These are phyloP conservation scores for Zaprionus ornatus DNA, from an alignment of 1,140 invertebrate species.

Conservation along the genomic window DNA sequence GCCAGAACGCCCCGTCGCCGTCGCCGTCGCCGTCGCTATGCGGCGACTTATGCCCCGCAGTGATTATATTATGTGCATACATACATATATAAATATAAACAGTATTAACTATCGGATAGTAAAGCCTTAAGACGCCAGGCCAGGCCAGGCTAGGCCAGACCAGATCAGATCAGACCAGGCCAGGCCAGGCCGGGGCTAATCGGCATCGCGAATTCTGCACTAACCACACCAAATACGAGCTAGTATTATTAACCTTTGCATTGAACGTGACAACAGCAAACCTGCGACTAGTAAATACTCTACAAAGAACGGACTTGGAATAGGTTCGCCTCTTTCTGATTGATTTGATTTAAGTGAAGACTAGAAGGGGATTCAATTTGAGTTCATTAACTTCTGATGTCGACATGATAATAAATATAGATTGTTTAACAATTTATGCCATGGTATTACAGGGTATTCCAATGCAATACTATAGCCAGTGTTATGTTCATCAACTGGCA, in stretches of 20 bases:
- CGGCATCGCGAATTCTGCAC: background rate
- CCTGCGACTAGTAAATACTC: background rate
- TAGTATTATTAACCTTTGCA: slow-evolving; percentile 7
- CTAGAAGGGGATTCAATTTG: too few species aligned
- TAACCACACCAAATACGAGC: background rate
- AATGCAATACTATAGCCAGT: background rate
- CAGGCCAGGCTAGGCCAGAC: background rate
- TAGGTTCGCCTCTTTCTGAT: too few species aligned
- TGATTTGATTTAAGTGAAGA: too few species aligned
- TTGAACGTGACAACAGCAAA: background rate
- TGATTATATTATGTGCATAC: slow-evolving; percentile 3
- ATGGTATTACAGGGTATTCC: background rate
- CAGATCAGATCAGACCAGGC: background rate
- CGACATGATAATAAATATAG: too few species aligned
- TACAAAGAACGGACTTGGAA: background rate
- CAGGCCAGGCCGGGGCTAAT: background rate
- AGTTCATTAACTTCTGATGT: too few species aligned
- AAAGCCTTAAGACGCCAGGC: background rate
- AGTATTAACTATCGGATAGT: background rate
- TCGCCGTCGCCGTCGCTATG: background rate
- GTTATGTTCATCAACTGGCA: slow-evolving; percentile 27
- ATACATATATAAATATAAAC: background rate
- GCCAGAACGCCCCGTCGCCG: slow-evolving; percentile 1
- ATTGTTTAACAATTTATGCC: background rate
- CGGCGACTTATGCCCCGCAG: slow-evolving; percentile 1